These are phyloP conservation scores for Bombus affinis DNA, from an alignment of 1,140 invertebrate species.

Conservation along the genomic window DNA sequence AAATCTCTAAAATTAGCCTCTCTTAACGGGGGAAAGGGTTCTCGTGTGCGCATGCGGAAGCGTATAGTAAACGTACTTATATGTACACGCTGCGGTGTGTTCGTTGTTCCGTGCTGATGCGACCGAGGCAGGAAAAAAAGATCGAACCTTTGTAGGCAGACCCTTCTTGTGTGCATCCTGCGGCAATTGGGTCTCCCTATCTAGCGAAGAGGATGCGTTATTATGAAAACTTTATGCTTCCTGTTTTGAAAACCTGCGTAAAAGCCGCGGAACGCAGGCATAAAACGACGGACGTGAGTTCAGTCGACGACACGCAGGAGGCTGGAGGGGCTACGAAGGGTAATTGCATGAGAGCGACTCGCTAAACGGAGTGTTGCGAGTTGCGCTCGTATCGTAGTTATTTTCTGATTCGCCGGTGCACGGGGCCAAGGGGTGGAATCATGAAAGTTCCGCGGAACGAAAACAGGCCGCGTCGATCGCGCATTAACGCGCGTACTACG, in stretches of 20 bases:
- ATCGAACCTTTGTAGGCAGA: conserved; percentile 61
- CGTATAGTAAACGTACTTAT: background rate
- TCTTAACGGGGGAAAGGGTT: conserved; percentile 57
- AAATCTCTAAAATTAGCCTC: conserved; percentile 71
- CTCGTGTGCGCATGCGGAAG: conserved; percentile 13
- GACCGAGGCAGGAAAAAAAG: conserved; percentile 63
- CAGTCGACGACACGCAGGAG: background rate
- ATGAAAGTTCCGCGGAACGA: conserved; percentile 30
- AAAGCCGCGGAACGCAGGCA: conserved; percentile 31
- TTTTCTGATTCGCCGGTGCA: conserved; percentile 31
- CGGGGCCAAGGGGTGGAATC: background rate
- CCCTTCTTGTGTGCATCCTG: conserved; percentile 69
- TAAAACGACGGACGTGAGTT: conserved; percentile 9
- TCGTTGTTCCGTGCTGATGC: conserved; percentile 69
- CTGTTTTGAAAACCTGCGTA: conserved; percentile 60
- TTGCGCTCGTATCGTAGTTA: conserved; percentile 1
- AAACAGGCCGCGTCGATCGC: conserved; percentile 31
- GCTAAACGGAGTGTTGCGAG: conserved; percentile 17
- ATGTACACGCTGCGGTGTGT: conserved; percentile 20
- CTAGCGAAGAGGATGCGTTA: conserved; percentile 67
- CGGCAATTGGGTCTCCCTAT: conserved; percentile 68
- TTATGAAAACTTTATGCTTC: conserved; percentile 70
- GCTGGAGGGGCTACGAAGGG: background rate
- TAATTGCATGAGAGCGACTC: conserved; percentile 52
- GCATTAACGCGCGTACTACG: background rate